These are phyloP conservation scores for Hippocampus mohnikei DNA, from an alignment of 2,113 vertebrate species.

Conservation along the genomic window DNA sequence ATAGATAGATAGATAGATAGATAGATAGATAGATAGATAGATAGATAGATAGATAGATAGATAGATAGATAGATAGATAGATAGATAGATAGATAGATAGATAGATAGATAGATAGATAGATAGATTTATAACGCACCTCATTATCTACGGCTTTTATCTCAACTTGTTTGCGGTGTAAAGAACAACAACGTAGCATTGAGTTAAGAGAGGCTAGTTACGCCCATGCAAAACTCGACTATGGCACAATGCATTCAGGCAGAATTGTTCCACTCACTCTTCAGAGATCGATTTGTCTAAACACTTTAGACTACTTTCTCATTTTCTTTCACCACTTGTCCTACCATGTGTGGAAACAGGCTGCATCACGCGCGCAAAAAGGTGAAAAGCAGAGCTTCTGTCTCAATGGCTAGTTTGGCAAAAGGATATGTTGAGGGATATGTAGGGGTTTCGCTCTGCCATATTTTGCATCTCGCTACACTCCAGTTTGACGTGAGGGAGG, in stretches of 20 bases:
- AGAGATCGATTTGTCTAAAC: not conserved
- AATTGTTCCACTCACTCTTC: not conserved
- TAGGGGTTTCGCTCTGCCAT: constrained; percentile 66
- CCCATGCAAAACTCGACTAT: not conserved
- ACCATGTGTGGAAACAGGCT: not conserved
- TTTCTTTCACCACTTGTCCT: not conserved
- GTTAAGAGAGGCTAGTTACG: not conserved
- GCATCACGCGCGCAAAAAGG: not conserved
- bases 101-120: too few species aligned
- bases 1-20: too few species aligned
- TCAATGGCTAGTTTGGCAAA: constrained; percentile 52
- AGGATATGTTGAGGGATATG: constrained; percentile 87
- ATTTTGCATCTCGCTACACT: constrained; percentile 69
- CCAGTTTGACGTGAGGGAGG: constrained; percentile 75
- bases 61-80: too few species aligned
- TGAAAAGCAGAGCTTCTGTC: not conserved
- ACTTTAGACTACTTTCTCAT: not conserved
- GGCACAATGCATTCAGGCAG: not conserved
- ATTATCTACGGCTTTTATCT: not conserved
- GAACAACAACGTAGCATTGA: not conserved
- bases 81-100: too few species aligned
- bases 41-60: too few species aligned
- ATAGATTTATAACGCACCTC: not conserved
- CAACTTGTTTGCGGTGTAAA: not conserved
- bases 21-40: too few species aligned